Evolutionary conservation across 2,797 vertebrate genomes (phyloP), one percentile per base, ranked within the genome.

Genomic region (Coregonus ussuriensis): DNA sequence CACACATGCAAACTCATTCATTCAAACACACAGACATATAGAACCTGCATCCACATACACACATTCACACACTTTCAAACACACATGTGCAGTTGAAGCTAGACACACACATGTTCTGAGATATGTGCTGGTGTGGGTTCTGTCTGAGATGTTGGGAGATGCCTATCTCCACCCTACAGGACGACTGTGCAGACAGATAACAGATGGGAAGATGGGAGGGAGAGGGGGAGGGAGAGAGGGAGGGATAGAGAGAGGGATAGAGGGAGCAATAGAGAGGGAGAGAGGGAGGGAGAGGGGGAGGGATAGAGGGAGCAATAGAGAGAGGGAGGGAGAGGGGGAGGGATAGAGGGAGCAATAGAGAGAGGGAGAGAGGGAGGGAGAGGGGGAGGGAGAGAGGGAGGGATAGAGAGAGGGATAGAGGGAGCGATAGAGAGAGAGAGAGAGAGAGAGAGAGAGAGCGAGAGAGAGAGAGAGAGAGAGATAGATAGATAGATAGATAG

Each of bases 91-190:
- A 53, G 59, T 74, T 71, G 79, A 77, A 82, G 76, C 41, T 21
- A 79, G 72, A 80, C 66, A 68, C 56, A 83, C 81, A 83, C 79
- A 80, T 35, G 77, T 74, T 81, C 82, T 66, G 65, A 0, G 21
- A 81, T 56, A 47, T 47, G 7, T 47, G 41, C 41, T 47, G 9
- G 79, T 83, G 84, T 83, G 84, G 79, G 74, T 81, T 54, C 81
- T 79, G 72, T 86, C 72, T 88, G 80, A 90, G 88, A 89, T 85
- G 89, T 76, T 78, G 82, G 4, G 74, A 85, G 92, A 93, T 93
- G 76, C 72, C 79, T 91, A 93, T 93, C 92, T 89, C 77, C 88
- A 87, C 85, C 84, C 78, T 85, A 88, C 84, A 81, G 80, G 86
- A 83, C 37, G 83, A 85, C 82, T 68, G 13, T 62, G 21, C 74